Conservation (phyloP, 2,797 vertebrate genomes). For the Nyctalus aviator region DNA sequence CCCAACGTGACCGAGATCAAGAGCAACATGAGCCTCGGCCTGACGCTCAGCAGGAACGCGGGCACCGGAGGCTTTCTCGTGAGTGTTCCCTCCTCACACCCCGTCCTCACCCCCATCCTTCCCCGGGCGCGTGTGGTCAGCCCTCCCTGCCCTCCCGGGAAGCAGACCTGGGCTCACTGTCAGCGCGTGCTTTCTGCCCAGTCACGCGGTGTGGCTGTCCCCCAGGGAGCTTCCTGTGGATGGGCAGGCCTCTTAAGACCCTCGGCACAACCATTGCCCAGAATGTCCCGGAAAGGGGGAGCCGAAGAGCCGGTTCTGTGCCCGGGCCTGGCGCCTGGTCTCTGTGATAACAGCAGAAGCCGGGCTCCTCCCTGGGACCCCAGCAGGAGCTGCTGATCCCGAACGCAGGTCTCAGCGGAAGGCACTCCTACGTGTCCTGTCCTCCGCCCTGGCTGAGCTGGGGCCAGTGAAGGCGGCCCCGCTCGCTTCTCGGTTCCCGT, state of each 20-base stretch:
- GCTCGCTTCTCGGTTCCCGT: neutral
- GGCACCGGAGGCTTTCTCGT: conserved; percentile 90
- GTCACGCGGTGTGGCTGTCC: neutral
- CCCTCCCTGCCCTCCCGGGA: too few relatives aligned
- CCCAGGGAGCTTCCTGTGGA: neutral
- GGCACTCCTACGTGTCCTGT: neutral
- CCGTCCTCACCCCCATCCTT: neutral
- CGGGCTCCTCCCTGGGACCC: neutral
- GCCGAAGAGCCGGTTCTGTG: neutral
- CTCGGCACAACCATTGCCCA: neutral
- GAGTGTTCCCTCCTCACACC: conserved; percentile 74
- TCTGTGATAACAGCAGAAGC: neutral
- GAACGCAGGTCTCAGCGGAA: neutral
- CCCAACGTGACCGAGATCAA: conserved; percentile 91
- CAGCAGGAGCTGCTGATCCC: neutral
- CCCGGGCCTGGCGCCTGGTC: neutral
- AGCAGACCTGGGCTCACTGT: neutral
- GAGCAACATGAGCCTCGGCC: conserved; percentile 92
- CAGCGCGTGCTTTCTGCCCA: neutral
- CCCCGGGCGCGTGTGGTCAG: neutral
- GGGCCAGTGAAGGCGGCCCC: neutral
- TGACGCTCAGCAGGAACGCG: conserved; percentile 91
- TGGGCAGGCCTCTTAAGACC: neutral
- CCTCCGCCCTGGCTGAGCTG: neutral
- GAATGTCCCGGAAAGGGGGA: neutral